Percentiles rank a stretch among this genome's conserved stretches.
phyloP scores from a whole-genome alignment of 2,113 vertebrate species.

The Gracilinanus agilis region DNA sequence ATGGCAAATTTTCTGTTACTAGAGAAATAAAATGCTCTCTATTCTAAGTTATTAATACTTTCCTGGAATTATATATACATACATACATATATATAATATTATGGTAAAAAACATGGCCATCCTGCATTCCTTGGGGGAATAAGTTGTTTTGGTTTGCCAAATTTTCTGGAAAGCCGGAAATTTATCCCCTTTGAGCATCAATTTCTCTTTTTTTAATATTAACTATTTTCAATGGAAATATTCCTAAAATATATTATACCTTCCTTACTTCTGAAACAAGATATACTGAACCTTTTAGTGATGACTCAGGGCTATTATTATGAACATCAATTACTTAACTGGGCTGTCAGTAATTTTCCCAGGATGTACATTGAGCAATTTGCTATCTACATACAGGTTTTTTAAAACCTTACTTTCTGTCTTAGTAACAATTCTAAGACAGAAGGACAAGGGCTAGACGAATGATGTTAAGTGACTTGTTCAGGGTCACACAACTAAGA shows the following conservation, averaged over 20 bases:
- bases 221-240: background rate
- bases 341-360: background rate
- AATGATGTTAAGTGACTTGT: too few species aligned
- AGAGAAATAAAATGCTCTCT: constrained; percentile 9
- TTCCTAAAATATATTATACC: background rate
- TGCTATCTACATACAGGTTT: background rate
- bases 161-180: background rate
- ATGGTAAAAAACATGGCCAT: background rate
- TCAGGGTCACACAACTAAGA: too few species aligned
- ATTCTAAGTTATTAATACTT: background rate
- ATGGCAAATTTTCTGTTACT: background rate
- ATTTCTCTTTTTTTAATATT: background rate
- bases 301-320: background rate
- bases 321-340: background rate
- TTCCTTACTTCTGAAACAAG: constrained; percentile 4
- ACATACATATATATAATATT: background rate
- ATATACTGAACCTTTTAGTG: background rate
- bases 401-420: too few species aligned
- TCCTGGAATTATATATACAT: background rate
- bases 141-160: background rate
- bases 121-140: background rate
- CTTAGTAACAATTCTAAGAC: too few species aligned
- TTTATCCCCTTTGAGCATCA: constrained; percentile 1
- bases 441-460: too few species aligned
- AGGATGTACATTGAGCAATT: background rate